Evolutionary conservation across 2,888 invertebrate species (phyloP).

Genomic region (Branchellion lobata): DNA sequence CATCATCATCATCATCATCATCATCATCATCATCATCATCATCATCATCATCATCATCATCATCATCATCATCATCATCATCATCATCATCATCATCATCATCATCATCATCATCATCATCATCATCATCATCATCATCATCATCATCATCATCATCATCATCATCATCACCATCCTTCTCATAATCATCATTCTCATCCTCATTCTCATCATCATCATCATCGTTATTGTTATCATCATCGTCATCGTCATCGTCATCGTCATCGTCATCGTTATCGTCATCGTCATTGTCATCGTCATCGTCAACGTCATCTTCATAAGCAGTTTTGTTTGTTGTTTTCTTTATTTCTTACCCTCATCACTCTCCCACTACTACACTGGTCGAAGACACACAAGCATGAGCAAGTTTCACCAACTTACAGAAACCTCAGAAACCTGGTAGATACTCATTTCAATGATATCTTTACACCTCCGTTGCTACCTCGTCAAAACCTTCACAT

Average conservation of each 20-base stretch:
- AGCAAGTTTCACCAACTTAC: too few species aligned
- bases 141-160: neutral
- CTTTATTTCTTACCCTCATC: neutral
- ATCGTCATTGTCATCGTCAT: neutral
- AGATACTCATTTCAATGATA: too few species aligned
- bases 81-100: slow-evolving; percentile 24
- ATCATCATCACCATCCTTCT: neutral
- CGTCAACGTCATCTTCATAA: neutral
- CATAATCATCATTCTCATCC: too few species aligned
- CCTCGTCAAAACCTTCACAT: too few species aligned
- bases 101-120: slow-evolving; percentile 15
- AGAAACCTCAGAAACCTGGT: too few species aligned
- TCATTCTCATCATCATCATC: neutral
- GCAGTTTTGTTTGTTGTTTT: neutral
- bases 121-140: neutral
- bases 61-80: slow-evolving; percentile 13
- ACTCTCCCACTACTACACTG: too few species aligned
- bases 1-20: slow-evolving; percentile 33
- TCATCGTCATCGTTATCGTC: neutral
- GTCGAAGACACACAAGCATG: too few species aligned
- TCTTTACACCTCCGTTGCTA: too few species aligned
- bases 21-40: slow-evolving; percentile 22
- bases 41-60: too few species aligned
- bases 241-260: slow-evolving; percentile 15
- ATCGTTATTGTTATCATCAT: neutral